phyloP scores from a whole-genome alignment of 1,140 invertebrate genomes.

The Ephestia elutella region DNA sequence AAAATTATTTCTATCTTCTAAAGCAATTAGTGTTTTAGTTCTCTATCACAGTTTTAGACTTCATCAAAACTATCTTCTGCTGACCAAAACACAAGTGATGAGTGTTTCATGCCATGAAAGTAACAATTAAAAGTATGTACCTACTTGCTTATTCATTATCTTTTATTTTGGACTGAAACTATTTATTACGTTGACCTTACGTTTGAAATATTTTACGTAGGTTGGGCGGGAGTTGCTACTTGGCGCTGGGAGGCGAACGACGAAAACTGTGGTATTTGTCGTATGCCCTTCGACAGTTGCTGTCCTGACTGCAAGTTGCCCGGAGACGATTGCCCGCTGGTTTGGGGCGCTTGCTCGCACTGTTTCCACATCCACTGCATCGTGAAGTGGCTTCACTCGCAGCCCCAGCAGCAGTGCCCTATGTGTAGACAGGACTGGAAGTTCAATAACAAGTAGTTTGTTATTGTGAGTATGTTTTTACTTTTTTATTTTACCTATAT shows the following conservation, averaged over 20 bases:
- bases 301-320: conserved; percentile 99
- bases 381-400: conserved; percentile 98
- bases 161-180: no score
- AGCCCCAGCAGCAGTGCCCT: conserved; percentile 97
- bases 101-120: conserved; percentile 46
- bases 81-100: not conserved
- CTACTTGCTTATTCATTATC: not conserved
- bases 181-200: no score
- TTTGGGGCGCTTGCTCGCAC: conserved; percentile 99
- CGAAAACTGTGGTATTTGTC: conserved; percentile 99
- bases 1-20: no score
- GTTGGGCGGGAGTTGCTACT: conserved; percentile 95
- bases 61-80: not conserved
- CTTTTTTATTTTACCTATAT: not conserved
- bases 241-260: conserved; percentile 99
- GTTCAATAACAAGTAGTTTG: conserved; percentile 85
- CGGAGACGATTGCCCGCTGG: conserved; percentile 98
- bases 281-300: conserved; percentile 98
- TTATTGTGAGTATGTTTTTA: conserved; percentile 26
- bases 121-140: conserved; percentile 61
- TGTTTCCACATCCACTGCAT: conserved; percentile 99
- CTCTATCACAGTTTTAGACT: not conserved
- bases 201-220: conserved; percentile 53
- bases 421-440: conserved; percentile 99
- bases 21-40: no score